phyloP scores from a whole-genome alignment of 2,113 vertebrate genomes.

The Electrona antarctica region DNA sequence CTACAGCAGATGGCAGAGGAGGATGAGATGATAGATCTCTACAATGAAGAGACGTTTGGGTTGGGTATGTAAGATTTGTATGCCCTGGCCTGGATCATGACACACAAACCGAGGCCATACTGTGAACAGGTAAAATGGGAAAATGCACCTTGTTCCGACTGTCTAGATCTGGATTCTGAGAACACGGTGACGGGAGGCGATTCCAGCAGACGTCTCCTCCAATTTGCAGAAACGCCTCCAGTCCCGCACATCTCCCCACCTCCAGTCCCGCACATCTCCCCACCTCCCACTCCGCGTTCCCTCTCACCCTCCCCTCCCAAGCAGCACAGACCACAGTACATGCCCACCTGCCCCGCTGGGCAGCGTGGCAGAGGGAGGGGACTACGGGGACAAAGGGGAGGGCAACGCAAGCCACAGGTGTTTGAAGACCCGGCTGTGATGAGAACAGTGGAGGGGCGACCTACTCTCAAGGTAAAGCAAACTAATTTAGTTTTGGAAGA shows the following conservation, averaged over 20 bases:
- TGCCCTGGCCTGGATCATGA: too few species aligned
- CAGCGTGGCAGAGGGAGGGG: slow-evolving; percentile 35
- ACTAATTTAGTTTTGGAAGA: background rate
- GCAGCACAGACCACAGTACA: slow-evolving; percentile 19
- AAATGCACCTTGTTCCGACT: background rate
- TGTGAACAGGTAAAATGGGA: too few species aligned
- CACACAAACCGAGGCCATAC: too few species aligned
- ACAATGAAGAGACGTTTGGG: slow-evolving; percentile 89
- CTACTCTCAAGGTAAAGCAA: slow-evolving; percentile 79
- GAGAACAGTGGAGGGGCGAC: slow-evolving; percentile 79
- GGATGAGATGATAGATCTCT: slow-evolving; percentile 85
- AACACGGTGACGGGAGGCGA: slow-evolving; percentile 22
- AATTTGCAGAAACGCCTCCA: slow-evolving; percentile 34
- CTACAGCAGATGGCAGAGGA: slow-evolving; percentile 86
- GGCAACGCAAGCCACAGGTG: slow-evolving; percentile 60
- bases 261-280: slow-evolving; percentile 1
- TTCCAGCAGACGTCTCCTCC: slow-evolving; percentile 37
- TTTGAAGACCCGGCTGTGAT: slow-evolving; percentile 88
- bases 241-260: slow-evolving; percentile 23
- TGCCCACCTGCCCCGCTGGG: slow-evolving; percentile 16
- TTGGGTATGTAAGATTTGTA: slow-evolving; percentile 65
- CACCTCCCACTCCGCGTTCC: slow-evolving; percentile 8
- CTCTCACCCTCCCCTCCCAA: slow-evolving; percentile 42
- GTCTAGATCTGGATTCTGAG: slow-evolving; percentile 56
- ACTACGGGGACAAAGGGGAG: slow-evolving; percentile 31